phyloP scores from a whole-genome alignment of 2,797 vertebrate genomes.

The Pseudomugil gertrudae region DNA sequence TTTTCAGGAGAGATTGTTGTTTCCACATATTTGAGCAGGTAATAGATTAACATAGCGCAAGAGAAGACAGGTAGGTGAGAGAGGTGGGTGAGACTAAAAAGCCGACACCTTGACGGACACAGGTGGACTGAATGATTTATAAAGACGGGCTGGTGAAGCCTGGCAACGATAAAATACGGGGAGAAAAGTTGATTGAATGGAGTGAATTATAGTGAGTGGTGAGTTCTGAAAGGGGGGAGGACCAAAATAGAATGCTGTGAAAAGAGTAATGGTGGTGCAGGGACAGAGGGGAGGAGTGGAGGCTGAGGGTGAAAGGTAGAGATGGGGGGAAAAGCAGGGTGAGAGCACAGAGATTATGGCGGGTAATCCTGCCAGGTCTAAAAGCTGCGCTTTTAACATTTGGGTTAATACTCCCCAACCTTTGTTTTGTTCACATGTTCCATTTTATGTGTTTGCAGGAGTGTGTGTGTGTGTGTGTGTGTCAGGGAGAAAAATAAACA shows the following conservation, averaged over 20 bases:
- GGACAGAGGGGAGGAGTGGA: conserved; percentile 26
- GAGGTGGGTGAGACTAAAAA: conserved; percentile 16
- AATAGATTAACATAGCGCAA: not conserved
- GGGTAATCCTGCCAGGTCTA: conserved; percentile 71
- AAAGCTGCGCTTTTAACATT: conserved; percentile 75
- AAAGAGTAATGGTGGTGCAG: conserved; percentile 34
- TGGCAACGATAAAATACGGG: conserved; percentile 58
- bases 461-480: conserved; percentile 27
- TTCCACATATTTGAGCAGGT: not conserved
- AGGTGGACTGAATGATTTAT: conserved; percentile 54
- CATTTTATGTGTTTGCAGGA: conserved; percentile 16
- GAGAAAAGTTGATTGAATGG: conserved; percentile 63
- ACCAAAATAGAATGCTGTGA: conserved; percentile 57
- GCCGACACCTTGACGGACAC: conserved; percentile 40
- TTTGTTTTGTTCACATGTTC: conserved; percentile 59
- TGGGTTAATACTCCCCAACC: conserved; percentile 71
- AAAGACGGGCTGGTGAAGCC: conserved; percentile 54
- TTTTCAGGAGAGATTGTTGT: not conserved
- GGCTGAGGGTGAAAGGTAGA: conserved; percentile 52
- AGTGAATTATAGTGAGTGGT: conserved; percentile 66
- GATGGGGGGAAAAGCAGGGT: conserved; percentile 35
- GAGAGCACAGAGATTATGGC: conserved; percentile 60
- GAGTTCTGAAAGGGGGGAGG: conserved; percentile 66
- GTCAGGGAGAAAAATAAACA: not conserved
- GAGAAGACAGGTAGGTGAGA: conserved; percentile 8